Conservation (phyloP, 2,797 vertebrate species). For the Pogonophryne albipinna region DNA sequence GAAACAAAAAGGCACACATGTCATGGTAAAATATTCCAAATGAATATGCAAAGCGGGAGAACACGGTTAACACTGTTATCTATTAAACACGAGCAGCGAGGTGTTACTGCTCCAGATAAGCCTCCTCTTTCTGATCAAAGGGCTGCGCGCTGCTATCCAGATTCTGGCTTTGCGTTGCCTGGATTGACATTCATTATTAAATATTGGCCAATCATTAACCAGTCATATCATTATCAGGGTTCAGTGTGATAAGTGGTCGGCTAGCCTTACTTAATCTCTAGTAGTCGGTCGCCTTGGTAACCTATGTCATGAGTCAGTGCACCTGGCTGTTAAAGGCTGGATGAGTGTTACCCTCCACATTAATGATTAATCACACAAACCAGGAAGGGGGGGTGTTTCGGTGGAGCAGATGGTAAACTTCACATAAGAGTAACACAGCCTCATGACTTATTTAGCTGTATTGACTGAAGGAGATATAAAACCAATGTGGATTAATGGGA, state of each 20-base stretch:
- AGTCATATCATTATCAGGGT: conserved; percentile 28
- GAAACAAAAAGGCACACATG: conserved; percentile 19
- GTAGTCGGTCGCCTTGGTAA: conserved; percentile 50
- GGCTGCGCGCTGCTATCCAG: not conserved
- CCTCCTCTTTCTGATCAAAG: conserved; percentile 27
- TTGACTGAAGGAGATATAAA: conserved; percentile 13
- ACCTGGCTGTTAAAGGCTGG: conserved; percentile 45
- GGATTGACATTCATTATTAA: conserved; percentile 20
- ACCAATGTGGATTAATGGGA: conserved; percentile 5
- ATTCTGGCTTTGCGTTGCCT: conserved; percentile 1
- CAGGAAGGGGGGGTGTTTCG: conserved; percentile 11
- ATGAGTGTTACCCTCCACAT: conserved; percentile 55
- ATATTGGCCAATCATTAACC: conserved; percentile 51
- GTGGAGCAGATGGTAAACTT: conserved; percentile 31
- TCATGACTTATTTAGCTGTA: conserved; percentile 29
- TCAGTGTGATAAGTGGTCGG: conserved; percentile 22
- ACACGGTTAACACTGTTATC: not conserved
- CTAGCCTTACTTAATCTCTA: conserved; percentile 8
- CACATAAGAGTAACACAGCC: conserved; percentile 14
- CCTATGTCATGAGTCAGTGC: conserved; percentile 38
- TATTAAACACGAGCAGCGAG: conserved; percentile 2
- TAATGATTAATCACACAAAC: conserved; percentile 69
- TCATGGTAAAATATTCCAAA: conserved; percentile 36
- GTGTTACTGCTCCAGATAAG: conserved; percentile 16
- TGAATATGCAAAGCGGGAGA: conserved; percentile 38